Evolutionary conservation across 2,888 invertebrate species (phyloP), one percentile per base, ranked within the genome.

Genomic region (Biston stratarius): DNA sequence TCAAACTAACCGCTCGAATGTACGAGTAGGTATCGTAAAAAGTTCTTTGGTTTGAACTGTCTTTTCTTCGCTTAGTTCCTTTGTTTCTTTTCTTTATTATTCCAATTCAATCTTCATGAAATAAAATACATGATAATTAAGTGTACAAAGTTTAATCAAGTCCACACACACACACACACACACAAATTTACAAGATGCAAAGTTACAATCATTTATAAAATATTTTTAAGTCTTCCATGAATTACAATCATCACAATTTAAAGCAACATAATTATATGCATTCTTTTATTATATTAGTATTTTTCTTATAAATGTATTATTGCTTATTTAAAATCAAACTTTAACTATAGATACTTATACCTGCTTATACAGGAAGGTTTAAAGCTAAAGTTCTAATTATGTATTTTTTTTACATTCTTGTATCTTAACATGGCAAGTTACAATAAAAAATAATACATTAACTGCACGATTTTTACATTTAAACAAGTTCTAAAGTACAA

Each of bases 1-100:
- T 59, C 36, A 47, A 45, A 49, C 61, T 60, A 53, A 47, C 61
- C 12, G 61, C 51, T 55, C 11, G n/a, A 62, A 61, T 38, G 38
- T 6, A 8, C 14, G 2, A 49, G 58, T 56, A 44, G 24, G 53
- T 60, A 34, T 64, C 59, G 61, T 69, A 57, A 56, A 61, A 59
- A 61, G 58, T 57, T 57, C 51, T 45, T 45, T 56, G 49, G 36
- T 59, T 57, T 38, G 3, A 12, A 10, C 24, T 64, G 48, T 36
- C 52, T 58, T 61, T 49, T 53, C n/a, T n/a, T n/a, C 24, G 40
- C 56, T 48, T 33, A 51, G 47, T 55, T 44, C 36, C 58, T 65
- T 62, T 52, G 51, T 53, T 57, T 42, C 48, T 51, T 36, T 10
- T 58, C 45, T 7, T 38, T 38, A 38, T 38, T 34, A 34, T 34